Percentiles rank a stretch among this genome's conserved stretches.
phyloP scores from a whole-genome alignment of 2,888 invertebrate species.

The Drosophila meridiana region DNA sequence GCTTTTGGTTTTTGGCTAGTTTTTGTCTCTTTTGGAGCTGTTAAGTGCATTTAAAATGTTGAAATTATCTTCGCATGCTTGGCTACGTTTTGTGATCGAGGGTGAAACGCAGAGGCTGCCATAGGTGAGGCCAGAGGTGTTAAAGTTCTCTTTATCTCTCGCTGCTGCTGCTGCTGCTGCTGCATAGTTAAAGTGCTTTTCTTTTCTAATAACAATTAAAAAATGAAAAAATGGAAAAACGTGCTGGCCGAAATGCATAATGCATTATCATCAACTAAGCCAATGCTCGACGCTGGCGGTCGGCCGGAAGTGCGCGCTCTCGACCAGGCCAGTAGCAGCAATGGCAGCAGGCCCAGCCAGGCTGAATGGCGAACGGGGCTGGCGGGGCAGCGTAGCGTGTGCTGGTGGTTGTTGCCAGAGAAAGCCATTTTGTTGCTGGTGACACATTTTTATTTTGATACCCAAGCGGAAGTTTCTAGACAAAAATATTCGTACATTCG shows the following conservation, averaged over 20 bases:
- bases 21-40: constrained; percentile 39
- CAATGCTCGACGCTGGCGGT: constrained; percentile 62
- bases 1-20: constrained; percentile 7
- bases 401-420: constrained; percentile 30
- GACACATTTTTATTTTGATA: constrained; percentile 13
- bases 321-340: constrained; percentile 42
- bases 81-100: constrained; percentile 48
- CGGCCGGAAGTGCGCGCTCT: constrained; percentile 59
- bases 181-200: constrained; percentile 53
- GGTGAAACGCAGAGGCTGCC: constrained; percentile 27
- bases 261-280: constrained; percentile 69
- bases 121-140: constrained; percentile 54
- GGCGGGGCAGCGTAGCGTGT: constrained; percentile 47
- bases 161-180: constrained; percentile 13
- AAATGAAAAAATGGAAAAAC: constrained; percentile 51
- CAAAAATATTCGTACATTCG: not conserved
- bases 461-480: constrained; percentile 12
- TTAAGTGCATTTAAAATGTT: constrained; percentile 73
- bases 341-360: constrained; percentile 17
- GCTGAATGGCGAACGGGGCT: constrained; percentile 23
- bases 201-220: constrained; percentile 65
- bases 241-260: constrained; percentile 60
- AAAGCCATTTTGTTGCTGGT: constrained; percentile 48
- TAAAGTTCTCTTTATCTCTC: constrained; percentile 66
- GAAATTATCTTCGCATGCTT: constrained; percentile 73